Percentiles rank a stretch among this genome's conserved stretches.
These are phyloP conservation scores for Calephelis virginiensis DNA, from an alignment of 1,140 invertebrate species.

Conservation along the genomic window DNA sequence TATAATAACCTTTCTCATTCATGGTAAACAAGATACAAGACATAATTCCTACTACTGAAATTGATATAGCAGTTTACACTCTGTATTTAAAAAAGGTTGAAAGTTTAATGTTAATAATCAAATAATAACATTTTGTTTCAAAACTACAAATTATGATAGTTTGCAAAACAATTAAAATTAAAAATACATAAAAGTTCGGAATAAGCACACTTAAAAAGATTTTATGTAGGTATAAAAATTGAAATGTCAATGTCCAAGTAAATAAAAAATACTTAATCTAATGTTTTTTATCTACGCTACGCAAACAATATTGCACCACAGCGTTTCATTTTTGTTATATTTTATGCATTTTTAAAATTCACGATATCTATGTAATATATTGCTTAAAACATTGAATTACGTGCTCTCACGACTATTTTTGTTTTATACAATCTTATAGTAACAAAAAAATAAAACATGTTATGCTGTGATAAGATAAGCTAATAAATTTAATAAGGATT, in stretches of 20 bases:
- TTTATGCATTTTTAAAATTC: constrained; percentile 3
- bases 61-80: no score
- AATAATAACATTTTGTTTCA: no score
- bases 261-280: not conserved
- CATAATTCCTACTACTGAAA: no score
- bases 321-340: constrained; percentile 6
- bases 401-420: constrained; percentile 18
- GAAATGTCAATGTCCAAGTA: no score
- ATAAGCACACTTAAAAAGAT: no score
- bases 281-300: not conserved
- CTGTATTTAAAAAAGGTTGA: no score
- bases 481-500: not conserved
- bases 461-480: not conserved
- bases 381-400: constrained; percentile 20
- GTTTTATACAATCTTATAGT: constrained; percentile 2
- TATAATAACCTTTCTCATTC: not conserved
- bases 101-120: no score
- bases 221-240: no score
- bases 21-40: not conserved
- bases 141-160: no score
- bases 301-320: not conserved
- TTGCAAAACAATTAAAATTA: no score
- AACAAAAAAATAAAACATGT: constrained; percentile 11
- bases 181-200: no score
- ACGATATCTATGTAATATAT: constrained; percentile 19